Evolutionary conservation across 1,140 invertebrate species (phyloP), one percentile per base, ranked within the genome.

Genomic region (Planococcus citri): DNA sequence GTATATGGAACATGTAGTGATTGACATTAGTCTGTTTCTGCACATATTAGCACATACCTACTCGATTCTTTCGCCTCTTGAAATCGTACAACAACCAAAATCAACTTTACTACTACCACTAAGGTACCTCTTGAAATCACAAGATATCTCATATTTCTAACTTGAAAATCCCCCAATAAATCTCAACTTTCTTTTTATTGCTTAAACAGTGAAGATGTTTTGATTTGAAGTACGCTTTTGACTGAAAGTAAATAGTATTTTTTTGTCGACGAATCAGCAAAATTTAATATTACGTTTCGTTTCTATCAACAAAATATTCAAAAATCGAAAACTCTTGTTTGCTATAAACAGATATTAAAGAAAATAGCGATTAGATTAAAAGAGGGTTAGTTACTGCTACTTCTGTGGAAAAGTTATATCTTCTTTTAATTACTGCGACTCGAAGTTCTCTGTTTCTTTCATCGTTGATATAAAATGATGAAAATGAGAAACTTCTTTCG

Each of bases 321-420:
- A 51, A 51, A 51, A 51, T 51, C 41, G 3, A 20, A 51, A 51
- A 14, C 12, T 51, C 41, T 51, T 51, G 17, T 51, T 51, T 51
- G 41, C 6, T 20, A 51, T 51, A 51, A 33, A 51, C 41, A 51
- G 41, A 51, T 51, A 51, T 51, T 51, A 51, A 51, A 51, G 41
- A 51, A 51, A 51, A 51, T 51, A 51, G 41, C 41, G 41, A 51
- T 51, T 51, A 51, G 41, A 51, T 51, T 51, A 51, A 51, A 51
- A 51, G 41, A 51, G 41, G 41, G 41, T 51, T 51, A 51, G 17
- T 51, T 51, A 51, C 41, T 51, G 41, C 41, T 51, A 51, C 41
- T 51, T 51, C 41, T 51, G 41, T 51, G 41, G 41, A 51, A 51
- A 51, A 51, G 41, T 51, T 51, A 51, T 51, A 51, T 51, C 41